Percentiles rank a stretch among this genome's conserved stretches.
Evolutionary conservation across 35 echinoderm and acorn worm species (phyloP).

Genomic region (Chiridota heheva): DNA sequence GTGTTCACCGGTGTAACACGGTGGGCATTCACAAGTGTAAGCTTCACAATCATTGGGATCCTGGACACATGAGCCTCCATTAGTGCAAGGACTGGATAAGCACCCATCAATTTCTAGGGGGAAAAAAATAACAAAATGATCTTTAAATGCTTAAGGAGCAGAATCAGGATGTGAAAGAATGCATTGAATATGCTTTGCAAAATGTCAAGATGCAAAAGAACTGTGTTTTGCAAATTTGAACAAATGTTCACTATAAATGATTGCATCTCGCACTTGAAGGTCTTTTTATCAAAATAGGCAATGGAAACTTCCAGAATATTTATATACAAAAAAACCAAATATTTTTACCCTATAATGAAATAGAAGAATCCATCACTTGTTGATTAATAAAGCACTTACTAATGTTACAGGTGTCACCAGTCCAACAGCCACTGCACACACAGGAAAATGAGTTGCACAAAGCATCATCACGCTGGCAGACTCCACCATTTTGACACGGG

Average conservation of each 20-base stretch:
- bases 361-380: background rate
- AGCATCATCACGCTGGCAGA: constrained; percentile 28
- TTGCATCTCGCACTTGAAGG: too few relatives aligned
- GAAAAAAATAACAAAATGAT: too few relatives aligned
- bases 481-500: constrained; percentile 67
- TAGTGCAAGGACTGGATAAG: constrained; percentile 57
- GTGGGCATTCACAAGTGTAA: constrained; percentile 64
- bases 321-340: too few relatives aligned
- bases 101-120: constrained; percentile 58
- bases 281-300: too few relatives aligned
- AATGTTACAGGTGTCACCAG: constrained; percentile 61
- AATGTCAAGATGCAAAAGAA: too few relatives aligned
- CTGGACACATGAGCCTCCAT: constrained; percentile 53
- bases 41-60: constrained; percentile 44
- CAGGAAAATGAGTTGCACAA: constrained; percentile 74
- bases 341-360: too few relatives aligned
- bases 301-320: too few relatives aligned
- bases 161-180: too few relatives aligned
- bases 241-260: too few relatives aligned
- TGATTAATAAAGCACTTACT: constrained; percentile 33
- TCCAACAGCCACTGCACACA: constrained; percentile 64
- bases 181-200: too few relatives aligned
- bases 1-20: constrained; percentile 51
- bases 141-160: too few relatives aligned
- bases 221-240: too few relatives aligned